Base-by-base conservation (phyloP, 2,797 vertebrate species). In the Serranus cabrilla region DNA sequence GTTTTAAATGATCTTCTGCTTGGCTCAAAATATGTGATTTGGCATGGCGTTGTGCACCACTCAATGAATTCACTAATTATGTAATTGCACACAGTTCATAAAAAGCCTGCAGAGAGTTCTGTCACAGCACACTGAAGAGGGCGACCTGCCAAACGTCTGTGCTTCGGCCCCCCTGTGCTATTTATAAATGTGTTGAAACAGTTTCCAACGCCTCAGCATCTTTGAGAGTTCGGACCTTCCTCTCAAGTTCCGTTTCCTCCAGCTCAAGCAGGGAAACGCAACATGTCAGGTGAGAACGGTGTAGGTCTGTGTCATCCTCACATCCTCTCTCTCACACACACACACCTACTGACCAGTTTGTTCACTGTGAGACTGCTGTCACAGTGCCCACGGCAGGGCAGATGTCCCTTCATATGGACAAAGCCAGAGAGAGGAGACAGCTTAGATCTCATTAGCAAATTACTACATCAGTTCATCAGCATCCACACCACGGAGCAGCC, bases 381-480 rank as follows among this genome's bases (percentile, higher is more conserved):
- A 65, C 18, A 5, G 57, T 65, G 84, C 91, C 89, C 60, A 39
- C 11, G 69, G 90, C 87, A 55, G 79, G 79, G 66, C 87, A 92
- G 80, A 75, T 92, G 89, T 88, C 89, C 79, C 74, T 71, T 91
- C 87, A 78, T 85, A 86, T 87, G 89, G 85, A 68, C 81, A 75
- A 79, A 85, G 57, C 58, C 84, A 83, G 55, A 49, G 55, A 79
- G 58, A 80, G 62, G 73, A 86, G 76, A 86, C 71, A 74, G 81
- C 78, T 86, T 81, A 88, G 67, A 75, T 84, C 81, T 87, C 87
- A 88, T 92, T 89, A 90, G 81, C 61, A 88, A 87, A 89, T 85
- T 82, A 90, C 79, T 74, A 82, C 74, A 81, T 87, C 81, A 63
- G 71, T 88, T 91, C 84, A 89, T 90, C 89, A 85, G 86, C 64